These are phyloP conservation scores for Coregonus ussuriensis DNA, from an alignment of 2,797 vertebrate genomes.

Conservation along the genomic window DNA sequence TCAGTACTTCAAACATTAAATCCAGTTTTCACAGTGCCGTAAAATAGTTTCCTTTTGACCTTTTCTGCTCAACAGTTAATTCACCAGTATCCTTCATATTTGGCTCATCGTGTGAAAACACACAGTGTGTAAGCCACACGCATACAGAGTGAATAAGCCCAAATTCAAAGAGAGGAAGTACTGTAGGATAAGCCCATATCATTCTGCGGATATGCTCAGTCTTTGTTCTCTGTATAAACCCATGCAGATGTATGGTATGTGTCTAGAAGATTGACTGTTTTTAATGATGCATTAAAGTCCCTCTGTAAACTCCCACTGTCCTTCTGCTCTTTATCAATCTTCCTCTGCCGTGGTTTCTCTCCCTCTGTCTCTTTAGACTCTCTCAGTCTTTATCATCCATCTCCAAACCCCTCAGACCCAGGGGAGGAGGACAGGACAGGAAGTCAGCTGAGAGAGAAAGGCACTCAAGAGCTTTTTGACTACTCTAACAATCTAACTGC, in stretches of 20 bases:
- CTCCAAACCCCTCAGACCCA: not conserved
- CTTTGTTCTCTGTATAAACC: constrained; percentile 39
- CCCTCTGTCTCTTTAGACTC: not conserved
- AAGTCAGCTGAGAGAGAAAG: constrained; percentile 6
- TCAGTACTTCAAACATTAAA: not conserved
- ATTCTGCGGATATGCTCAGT: constrained; percentile 32
- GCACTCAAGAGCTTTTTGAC: not conserved
- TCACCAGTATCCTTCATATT: constrained; percentile 17
- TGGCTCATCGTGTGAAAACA: too few relatives aligned
- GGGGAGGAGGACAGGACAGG: too few relatives aligned
- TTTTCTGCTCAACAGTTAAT: not conserved
- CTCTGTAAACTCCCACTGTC: too few relatives aligned
- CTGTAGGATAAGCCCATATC: constrained; percentile 13
- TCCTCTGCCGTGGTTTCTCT: not conserved
- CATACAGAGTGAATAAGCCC: constrained; percentile 12
- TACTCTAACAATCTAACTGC: not conserved
- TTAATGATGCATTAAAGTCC: constrained; percentile 36
- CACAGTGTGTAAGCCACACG: too few relatives aligned
- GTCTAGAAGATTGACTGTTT: too few relatives aligned
- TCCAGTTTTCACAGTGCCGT: not conserved
- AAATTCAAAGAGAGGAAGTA: not conserved
- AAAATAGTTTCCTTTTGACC: not conserved
- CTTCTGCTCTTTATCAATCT: too few relatives aligned
- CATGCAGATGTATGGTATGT: too few relatives aligned
- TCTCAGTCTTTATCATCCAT: not conserved